phyloP scores from a whole-genome alignment of 2,797 vertebrate species.

The Tokudaia muenninki region DNA sequence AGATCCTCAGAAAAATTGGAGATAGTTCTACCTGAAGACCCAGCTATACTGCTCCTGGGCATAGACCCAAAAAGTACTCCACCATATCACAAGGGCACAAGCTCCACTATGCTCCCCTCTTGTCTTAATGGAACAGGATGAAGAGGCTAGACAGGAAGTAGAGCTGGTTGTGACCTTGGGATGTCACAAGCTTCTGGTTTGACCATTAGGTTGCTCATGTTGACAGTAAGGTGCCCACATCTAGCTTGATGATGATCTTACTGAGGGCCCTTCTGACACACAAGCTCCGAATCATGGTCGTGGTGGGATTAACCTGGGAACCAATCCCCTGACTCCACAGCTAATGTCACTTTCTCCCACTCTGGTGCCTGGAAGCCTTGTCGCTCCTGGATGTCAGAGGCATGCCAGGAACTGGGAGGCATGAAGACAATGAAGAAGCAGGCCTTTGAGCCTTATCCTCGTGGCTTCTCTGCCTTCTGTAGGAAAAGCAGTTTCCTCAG shows the following conservation, averaged over 20 bases:
- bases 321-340: not conserved
- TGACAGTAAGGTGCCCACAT: not conserved
- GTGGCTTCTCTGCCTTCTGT: not conserved
- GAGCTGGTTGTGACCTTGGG: not conserved
- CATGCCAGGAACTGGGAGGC: not conserved
- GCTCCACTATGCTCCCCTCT: not conserved
- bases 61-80: not conserved
- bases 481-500: not conserved
- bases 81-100: not conserved
- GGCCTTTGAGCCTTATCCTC: not conserved
- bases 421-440: not conserved
- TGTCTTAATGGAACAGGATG: not conserved
- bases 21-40: not conserved
- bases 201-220: not conserved
- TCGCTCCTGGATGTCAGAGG: not conserved
- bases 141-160: not conserved
- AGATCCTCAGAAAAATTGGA: not conserved
- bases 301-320: not conserved
- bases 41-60: not conserved
- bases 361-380: not conserved
- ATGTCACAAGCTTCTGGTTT: not conserved
- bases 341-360: not conserved
- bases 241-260: not conserved
- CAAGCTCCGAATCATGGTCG: not conserved
- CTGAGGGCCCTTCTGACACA: not conserved